phyloP scores from a whole-genome alignment of 2,797 vertebrate species.

The Chrysocyon brachyurus region DNA sequence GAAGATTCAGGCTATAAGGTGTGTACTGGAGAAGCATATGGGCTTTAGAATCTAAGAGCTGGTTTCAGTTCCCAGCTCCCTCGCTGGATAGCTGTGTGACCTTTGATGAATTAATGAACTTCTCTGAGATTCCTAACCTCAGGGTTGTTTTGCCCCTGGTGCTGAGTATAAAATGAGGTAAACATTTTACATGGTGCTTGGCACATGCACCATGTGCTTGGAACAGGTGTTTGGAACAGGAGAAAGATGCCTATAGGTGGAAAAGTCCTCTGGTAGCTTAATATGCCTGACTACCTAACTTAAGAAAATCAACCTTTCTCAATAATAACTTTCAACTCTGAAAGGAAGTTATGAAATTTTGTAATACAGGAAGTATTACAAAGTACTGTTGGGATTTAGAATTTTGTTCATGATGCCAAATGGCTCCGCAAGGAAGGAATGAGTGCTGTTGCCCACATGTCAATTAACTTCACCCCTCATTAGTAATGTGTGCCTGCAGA shows the following conservation, averaged over 20 bases:
- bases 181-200: neutral
- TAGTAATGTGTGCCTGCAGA: conserved; percentile 51
- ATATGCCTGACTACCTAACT: conserved; percentile 44
- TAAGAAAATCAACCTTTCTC: conserved; percentile 50
- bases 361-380: neutral
- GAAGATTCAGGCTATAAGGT: neutral
- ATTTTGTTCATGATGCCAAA: conserved; percentile 42
- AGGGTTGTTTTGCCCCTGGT: neutral
- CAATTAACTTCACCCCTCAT: conserved; percentile 48
- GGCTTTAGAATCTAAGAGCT: neutral
- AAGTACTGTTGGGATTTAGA: conserved; percentile 13
- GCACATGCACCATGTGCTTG: too few species aligned
- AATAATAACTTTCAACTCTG: conserved; percentile 8
- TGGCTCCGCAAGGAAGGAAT: conserved; percentile 20
- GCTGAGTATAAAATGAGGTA: neutral
- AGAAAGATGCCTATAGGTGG: neutral
- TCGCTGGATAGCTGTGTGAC: neutral
- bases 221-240: neutral
- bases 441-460: neutral
- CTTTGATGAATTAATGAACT: neutral
- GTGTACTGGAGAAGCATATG: neutral
- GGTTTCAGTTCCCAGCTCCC: conserved; percentile 11
- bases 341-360: conserved; percentile 32
- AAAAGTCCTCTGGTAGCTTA: neutral
- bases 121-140: conserved; percentile 38